Evolutionary conservation across 2,113 vertebrate species (phyloP).

Genomic region (Cyanistes caeruleus): DNA sequence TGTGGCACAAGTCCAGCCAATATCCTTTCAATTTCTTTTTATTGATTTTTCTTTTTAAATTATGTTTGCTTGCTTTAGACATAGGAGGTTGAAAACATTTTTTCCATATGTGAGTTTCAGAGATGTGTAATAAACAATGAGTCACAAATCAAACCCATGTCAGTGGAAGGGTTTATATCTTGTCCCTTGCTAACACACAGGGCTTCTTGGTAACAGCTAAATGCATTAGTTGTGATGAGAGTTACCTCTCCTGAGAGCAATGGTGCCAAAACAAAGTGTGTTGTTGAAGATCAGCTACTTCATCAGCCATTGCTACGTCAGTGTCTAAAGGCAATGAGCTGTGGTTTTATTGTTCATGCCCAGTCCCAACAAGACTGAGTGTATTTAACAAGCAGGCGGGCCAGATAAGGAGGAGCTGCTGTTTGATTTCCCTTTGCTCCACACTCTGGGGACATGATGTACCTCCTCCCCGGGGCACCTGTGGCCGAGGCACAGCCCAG

Average conservation of each 20-base stretch:
- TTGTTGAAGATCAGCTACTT: background rate
- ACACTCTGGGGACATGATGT: background rate
- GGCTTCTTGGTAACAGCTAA: background rate
- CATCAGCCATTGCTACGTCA: background rate
- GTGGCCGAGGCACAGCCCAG: background rate
- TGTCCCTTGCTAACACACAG: background rate
- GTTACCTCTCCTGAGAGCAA: background rate
- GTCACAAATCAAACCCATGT: background rate
- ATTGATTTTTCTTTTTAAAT: background rate
- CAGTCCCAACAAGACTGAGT: background rate
- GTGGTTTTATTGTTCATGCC: background rate
- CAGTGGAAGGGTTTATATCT: background rate
- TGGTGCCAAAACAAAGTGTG: background rate
- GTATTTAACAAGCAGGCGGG: conserved; percentile 62
- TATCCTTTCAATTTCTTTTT: background rate
- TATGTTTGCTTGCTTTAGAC: background rate
- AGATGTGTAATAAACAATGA: background rate
- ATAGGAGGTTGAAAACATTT: background rate
- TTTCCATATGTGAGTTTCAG: background rate
- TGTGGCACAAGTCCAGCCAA: background rate
- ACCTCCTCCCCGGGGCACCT: background rate
- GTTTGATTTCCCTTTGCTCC: conserved; percentile 29
- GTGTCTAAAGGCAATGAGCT: background rate
- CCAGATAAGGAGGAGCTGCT: background rate
- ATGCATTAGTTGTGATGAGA: background rate